A percentile compares a stretch with the other conserved stretches of the same genome.
Conservation (phyloP, 2,888 invertebrate species). For the Andrena haemorrhoa region DNA sequence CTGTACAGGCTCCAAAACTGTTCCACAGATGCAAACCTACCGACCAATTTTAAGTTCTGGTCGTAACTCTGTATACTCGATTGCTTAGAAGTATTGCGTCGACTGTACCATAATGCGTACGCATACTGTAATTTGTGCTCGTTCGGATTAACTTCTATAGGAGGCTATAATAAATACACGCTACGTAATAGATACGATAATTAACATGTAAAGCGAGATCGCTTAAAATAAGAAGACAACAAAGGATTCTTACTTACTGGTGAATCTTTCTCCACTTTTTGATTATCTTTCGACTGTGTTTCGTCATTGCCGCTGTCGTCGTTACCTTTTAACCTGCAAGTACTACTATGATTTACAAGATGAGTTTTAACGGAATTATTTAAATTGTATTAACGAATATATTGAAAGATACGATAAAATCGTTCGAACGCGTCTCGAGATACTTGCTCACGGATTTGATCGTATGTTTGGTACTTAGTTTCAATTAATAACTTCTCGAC, state of each 20-base stretch:
- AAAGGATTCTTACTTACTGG: constrained; percentile 75
- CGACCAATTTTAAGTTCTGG: constrained; percentile 95
- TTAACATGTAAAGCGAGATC: background rate
- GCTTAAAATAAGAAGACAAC: background rate
- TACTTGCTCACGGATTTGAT: constrained; percentile 3
- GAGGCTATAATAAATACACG: constrained; percentile 84
- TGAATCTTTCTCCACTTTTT: constrained; percentile 81
- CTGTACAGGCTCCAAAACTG: constrained; percentile 99
- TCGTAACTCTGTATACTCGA: constrained; percentile 87
- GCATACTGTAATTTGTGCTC: constrained; percentile 97
- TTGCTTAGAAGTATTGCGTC: constrained; percentile 87
- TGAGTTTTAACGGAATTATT: background rate
- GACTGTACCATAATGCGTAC: constrained; percentile 96
- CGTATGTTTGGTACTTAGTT: constrained; percentile 5
- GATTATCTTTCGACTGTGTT: constrained; percentile 84
- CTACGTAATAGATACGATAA: constrained; percentile 15
- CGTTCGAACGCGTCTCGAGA: background rate
- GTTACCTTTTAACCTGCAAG: constrained; percentile 87
- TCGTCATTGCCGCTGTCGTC: constrained; percentile 89
- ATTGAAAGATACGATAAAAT: background rate
- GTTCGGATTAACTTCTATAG: constrained; percentile 91
- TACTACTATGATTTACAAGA: constrained; percentile 48
- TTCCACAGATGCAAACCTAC: constrained; percentile 96
- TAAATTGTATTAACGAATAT: too few relatives aligned
- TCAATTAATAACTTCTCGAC: background rate